A percentile compares a stretch with the other conserved stretches of the same genome.
These are phyloP conservation scores for Parazoanthus atlanticus DNA, from an alignment of 92 coral and sea anemone species.

Conservation along the genomic window DNA sequence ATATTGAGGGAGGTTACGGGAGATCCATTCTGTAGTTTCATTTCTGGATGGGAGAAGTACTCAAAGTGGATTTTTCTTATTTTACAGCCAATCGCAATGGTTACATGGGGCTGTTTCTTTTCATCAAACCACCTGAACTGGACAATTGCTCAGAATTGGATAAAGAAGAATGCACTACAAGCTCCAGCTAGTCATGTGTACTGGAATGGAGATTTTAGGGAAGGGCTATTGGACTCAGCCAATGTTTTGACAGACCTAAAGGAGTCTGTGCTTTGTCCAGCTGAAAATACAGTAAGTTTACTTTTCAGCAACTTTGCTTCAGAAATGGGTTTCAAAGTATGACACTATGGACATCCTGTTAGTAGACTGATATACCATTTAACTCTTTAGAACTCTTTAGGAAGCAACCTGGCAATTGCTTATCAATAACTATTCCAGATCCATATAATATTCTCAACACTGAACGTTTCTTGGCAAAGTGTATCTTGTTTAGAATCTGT, in stretches of 20 bases:
- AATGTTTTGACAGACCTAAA: conserved; percentile 73
- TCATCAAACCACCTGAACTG: conserved; percentile 72
- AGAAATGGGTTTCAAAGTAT: neutral
- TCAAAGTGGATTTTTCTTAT: neutral
- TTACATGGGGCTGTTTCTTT: conserved; percentile 92
- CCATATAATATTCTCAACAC: too few species aligned
- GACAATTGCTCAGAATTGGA: conserved; percentile 76
- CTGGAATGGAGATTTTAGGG: conserved; percentile 70
- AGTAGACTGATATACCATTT: neutral
- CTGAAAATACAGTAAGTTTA: conserved; percentile 57
- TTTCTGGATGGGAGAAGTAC: neutral
- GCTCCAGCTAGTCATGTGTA: conserved; percentile 87
- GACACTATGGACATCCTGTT: neutral
- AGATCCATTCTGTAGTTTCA: neutral
- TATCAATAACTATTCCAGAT: neutral
- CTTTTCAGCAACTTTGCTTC: neutral
- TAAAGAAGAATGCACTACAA: conserved; percentile 81
- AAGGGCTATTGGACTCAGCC: conserved; percentile 73
- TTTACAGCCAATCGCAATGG: conserved; percentile 91
- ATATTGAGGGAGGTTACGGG: too few species aligned
- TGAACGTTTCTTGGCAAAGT: too few species aligned
- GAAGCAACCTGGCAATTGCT: neutral
- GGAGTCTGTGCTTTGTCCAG: conserved; percentile 84
- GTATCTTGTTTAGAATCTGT: too few species aligned
- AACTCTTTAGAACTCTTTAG: neutral